These are phyloP conservation scores for Drosophila varians DNA, from an alignment of 1,140 invertebrate genomes.

Conservation along the genomic window DNA sequence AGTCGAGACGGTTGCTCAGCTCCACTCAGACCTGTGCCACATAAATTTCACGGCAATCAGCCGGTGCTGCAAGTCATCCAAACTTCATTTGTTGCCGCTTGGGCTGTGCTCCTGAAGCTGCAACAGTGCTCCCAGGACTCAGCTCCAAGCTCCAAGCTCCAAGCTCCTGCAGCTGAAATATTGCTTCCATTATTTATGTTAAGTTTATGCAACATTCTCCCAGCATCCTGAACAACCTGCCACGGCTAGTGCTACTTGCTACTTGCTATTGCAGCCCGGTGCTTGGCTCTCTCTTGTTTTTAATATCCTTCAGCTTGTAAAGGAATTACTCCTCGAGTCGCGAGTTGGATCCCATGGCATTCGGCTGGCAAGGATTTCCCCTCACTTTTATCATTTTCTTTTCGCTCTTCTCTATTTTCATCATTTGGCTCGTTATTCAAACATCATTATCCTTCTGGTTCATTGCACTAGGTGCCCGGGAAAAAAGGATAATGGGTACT, in stretches of 20 bases:
- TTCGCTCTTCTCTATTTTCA: slow-evolving; percentile 43
- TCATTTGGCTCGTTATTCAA: slow-evolving; percentile 74
- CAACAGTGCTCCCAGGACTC: not conserved
- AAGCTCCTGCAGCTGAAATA: slow-evolving; percentile 60
- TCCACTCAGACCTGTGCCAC: slow-evolving; percentile 45
- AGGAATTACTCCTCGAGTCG: slow-evolving; percentile 59
- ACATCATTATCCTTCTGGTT: slow-evolving; percentile 56
- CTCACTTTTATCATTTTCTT: not conserved
- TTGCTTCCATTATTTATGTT: slow-evolving; percentile 79
- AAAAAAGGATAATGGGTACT: not conserved
- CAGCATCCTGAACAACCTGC: slow-evolving; percentile 23
- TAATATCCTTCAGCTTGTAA: slow-evolving; percentile 81
- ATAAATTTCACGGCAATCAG: slow-evolving; percentile 81
- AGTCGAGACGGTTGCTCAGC: slow-evolving; percentile 18
- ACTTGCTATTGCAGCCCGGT: not conserved
- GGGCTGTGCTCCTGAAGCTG: slow-evolving; percentile 10
- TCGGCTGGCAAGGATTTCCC: slow-evolving; percentile 20
- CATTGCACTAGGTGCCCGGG: slow-evolving; percentile 36
- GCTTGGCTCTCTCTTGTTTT: slow-evolving; percentile 64
- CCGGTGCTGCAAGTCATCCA: slow-evolving; percentile 73
- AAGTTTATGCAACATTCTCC: slow-evolving; percentile 75
- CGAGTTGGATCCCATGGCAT: slow-evolving; percentile 28
- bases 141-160: slow-evolving; percentile 9
- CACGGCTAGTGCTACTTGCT: slow-evolving; percentile 23
- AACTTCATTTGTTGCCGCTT: slow-evolving; percentile 76